phyloP scores from a whole-genome alignment of 2,888 invertebrate species.

The Drosophila pseudotalamancana region DNA sequence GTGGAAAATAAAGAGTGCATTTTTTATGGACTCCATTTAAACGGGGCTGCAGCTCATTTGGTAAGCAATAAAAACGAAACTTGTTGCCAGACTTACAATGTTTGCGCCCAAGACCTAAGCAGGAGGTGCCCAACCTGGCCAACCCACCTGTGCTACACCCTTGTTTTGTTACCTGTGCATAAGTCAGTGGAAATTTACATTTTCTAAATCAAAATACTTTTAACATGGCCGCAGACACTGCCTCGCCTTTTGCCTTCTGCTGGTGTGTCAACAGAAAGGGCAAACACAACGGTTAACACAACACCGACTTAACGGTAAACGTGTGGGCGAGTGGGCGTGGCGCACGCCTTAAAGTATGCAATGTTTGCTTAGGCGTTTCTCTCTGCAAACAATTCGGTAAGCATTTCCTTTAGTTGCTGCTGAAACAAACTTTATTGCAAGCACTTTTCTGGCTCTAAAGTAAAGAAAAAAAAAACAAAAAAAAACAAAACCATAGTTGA shows the following conservation, averaged over 20 bases:
- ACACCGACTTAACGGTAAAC: slow-evolving; percentile 41
- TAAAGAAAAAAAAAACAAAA: background rate
- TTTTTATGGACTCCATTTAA: slow-evolving; percentile 52
- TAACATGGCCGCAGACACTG: slow-evolving; percentile 37
- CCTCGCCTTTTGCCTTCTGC: background rate
- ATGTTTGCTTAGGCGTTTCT: slow-evolving; percentile 66
- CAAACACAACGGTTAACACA: slow-evolving; percentile 45
- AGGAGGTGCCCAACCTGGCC: too few relatives aligned
- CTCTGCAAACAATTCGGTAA: slow-evolving; percentile 51
- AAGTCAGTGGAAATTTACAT: slow-evolving; percentile 67
- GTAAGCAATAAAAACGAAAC: slow-evolving; percentile 71
- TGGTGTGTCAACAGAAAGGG: slow-evolving; percentile 58
- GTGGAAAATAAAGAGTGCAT: slow-evolving; percentile 53
- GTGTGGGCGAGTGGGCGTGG: slow-evolving; percentile 30
- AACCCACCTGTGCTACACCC: slow-evolving; percentile 39
- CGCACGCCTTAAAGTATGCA: slow-evolving; percentile 58
- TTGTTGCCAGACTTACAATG: slow-evolving; percentile 65
- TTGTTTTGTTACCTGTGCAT: slow-evolving; percentile 48
- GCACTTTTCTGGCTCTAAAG: slow-evolving; percentile 29
- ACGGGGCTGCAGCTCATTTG: slow-evolving; percentile 62
- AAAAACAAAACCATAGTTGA: slow-evolving; percentile 29
- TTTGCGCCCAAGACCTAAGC: slow-evolving; percentile 36
- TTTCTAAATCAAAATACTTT: slow-evolving; percentile 77
- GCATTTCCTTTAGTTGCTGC: slow-evolving; percentile 17
- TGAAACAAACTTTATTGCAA: slow-evolving; percentile 54